Evolutionary conservation across 2,888 invertebrate species (phyloP).

Genomic region (Falcaria lacertinaria): DNA sequence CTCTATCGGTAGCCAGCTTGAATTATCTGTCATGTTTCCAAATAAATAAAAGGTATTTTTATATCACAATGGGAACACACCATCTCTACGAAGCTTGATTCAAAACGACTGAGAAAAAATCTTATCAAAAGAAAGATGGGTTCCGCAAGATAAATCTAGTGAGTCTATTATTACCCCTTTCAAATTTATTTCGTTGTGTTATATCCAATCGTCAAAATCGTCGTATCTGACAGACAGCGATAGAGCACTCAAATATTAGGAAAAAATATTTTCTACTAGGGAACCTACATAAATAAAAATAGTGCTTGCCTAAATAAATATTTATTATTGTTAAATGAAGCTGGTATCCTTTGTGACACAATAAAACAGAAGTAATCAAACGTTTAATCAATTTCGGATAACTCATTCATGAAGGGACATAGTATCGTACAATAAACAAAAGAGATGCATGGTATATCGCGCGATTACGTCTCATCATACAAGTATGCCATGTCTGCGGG

Average conservation of each 20-base stretch:
- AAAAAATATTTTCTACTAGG: too few species aligned
- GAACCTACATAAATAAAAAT: too few species aligned
- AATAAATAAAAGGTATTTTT: slow-evolving; percentile 72
- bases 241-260: too few species aligned
- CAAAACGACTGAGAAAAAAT: slow-evolving; percentile 60
- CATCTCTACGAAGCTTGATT: slow-evolving; percentile 51
- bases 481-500: slow-evolving; percentile 44
- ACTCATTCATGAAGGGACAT: neutral
- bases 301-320: too few species aligned
- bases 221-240: too few species aligned
- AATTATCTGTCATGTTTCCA: slow-evolving; percentile 73
- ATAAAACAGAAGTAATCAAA: too few species aligned
- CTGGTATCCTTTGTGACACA: too few species aligned
- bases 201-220: too few species aligned
- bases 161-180: slow-evolving; percentile 69
- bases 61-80: slow-evolving; percentile 63
- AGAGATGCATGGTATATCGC: slow-evolving; percentile 18
- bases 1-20: slow-evolving; percentile 69
- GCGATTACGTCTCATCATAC: slow-evolving; percentile 47
- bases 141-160: slow-evolving; percentile 56
- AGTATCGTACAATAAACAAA: slow-evolving; percentile 4
- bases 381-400: neutral
- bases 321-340: too few species aligned
- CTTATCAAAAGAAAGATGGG: slow-evolving; percentile 71
- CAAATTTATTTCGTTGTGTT: slow-evolving; percentile 50